Conservation (phyloP, 1,140 invertebrate genomes). For the Polypedilum vanderplanki region DNA sequence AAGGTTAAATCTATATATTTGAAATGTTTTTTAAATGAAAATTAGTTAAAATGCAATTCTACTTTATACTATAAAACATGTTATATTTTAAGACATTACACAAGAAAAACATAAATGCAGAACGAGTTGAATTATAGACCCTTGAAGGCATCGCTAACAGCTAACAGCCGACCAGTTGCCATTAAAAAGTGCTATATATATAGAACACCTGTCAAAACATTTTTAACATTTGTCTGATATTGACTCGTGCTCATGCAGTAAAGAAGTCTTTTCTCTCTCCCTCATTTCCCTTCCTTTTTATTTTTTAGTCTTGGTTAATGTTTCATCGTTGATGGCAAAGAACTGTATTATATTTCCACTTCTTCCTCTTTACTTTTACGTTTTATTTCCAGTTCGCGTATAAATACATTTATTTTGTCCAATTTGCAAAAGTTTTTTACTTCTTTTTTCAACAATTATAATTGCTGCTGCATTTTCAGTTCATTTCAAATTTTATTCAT, state of each 20-base stretch:
- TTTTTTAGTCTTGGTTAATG: not conserved
- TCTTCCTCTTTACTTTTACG: not conserved
- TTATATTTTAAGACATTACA: no score
- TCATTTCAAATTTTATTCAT: no score
- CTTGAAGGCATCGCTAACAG: conserved; percentile 4
- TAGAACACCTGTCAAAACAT: conserved; percentile 27
- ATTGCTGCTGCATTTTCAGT: no score
- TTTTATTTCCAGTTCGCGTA: no score
- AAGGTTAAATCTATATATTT: no score
- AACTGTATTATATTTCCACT: conserved; percentile 11
- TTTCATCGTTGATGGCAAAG: conserved; percentile 8
- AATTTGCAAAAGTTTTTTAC: no score
- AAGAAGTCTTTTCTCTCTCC: conserved; percentile 8
- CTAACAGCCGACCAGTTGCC: conserved; percentile 9
- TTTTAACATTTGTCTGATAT: conserved; percentile 28
- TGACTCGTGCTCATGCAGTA: conserved; percentile 21
- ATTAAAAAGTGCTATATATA: conserved; percentile 13
- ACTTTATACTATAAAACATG: no score
- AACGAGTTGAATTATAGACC: not conserved
- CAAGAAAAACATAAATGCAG: no score
- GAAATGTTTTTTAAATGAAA: no score
- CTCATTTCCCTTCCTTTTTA: conserved; percentile 3
- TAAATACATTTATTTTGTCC: no score
- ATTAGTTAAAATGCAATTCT: no score
- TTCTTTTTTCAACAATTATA: no score